Conservation (phyloP, 30 jellyfish, hydroid and myxozoan genomes). For the Hydractinia symbiolongicarpus region DNA sequence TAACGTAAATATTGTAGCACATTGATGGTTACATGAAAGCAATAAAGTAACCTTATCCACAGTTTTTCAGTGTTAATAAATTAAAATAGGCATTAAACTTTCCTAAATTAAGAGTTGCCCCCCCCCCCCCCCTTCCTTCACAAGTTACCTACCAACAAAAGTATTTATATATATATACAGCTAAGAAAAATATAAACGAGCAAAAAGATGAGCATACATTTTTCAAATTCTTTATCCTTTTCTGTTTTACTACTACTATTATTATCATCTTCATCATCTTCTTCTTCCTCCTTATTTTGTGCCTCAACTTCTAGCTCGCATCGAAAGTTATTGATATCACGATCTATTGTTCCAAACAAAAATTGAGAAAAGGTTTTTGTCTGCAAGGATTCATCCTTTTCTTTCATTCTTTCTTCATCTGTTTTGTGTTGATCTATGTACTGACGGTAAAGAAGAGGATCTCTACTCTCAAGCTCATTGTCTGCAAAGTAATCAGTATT, state of each 20-base stretch:
- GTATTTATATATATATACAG: no score
- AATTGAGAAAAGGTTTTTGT: neutral
- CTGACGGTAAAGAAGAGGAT: conserved; percentile 23
- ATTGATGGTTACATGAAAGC: no score
- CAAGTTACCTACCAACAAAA: no score
- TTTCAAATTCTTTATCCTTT: conserved; percentile 5
- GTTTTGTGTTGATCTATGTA: conserved; percentile 15
- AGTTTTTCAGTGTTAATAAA: no score
- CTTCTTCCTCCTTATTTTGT: conserved; percentile 12
- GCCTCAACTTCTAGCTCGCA: neutral
- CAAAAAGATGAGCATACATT: conserved; percentile 6
- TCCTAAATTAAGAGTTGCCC: no score
- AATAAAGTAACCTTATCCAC: no score
- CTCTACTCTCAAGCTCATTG: conserved; percentile 17
- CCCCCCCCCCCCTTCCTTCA: no score
- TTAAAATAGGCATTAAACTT: no score
- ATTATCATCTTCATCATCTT: conserved; percentile 7
- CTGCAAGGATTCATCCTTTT: neutral
- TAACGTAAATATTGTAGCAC: no score
- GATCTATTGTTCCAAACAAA: conserved; percentile 1
- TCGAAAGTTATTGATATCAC: neutral
- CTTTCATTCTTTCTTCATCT: conserved; percentile 4
- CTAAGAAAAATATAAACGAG: neutral
- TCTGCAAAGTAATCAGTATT: conserved; percentile 25
- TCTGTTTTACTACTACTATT: neutral